These are phyloP conservation scores for Phrixothrix hirtus DNA, from an alignment of 2,888 invertebrate species.

Conservation along the genomic window DNA sequence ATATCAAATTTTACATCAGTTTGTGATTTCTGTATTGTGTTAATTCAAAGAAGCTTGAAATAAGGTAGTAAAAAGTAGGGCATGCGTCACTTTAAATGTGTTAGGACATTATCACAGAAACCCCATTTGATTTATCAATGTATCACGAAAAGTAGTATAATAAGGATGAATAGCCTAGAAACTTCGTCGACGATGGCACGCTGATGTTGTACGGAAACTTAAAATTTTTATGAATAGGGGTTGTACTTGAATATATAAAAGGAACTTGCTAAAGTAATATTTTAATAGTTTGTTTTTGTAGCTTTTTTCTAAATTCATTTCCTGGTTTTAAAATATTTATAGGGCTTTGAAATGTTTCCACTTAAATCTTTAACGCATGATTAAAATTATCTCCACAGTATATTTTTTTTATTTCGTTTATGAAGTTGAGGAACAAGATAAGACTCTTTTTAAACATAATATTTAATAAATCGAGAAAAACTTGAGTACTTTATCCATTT, in stretches of 20 bases:
- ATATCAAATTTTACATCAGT: not conserved
- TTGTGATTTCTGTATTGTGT: not conserved
- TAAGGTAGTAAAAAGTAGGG: too few species aligned
- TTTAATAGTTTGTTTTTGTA: not conserved
- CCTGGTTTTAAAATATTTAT: not conserved
- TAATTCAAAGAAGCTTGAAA: too few species aligned
- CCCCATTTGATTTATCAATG: slow-evolving; percentile 22
- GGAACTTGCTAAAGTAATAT: not conserved
- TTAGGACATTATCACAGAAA: slow-evolving; percentile 18
- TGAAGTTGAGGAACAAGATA: too few species aligned
- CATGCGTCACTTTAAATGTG: too few species aligned
- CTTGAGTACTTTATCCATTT: too few species aligned
- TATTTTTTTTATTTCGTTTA: too few species aligned
- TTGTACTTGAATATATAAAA: not conserved
- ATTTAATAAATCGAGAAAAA: too few species aligned
- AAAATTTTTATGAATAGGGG: slow-evolving; percentile 21
- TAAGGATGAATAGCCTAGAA: slow-evolving; percentile 23
- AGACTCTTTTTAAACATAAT: too few species aligned
- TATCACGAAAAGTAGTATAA: slow-evolving; percentile 14
- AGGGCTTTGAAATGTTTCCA: too few species aligned
- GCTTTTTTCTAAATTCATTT: too few species aligned
- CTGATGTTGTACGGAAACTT: slow-evolving; percentile 27
- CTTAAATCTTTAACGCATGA: too few species aligned
- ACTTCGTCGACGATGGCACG: slow-evolving; percentile 19
- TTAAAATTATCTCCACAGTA: too few species aligned